Conservation (phyloP, 2,888 invertebrate genomes). For the Agrenia bidenticulata region DNA sequence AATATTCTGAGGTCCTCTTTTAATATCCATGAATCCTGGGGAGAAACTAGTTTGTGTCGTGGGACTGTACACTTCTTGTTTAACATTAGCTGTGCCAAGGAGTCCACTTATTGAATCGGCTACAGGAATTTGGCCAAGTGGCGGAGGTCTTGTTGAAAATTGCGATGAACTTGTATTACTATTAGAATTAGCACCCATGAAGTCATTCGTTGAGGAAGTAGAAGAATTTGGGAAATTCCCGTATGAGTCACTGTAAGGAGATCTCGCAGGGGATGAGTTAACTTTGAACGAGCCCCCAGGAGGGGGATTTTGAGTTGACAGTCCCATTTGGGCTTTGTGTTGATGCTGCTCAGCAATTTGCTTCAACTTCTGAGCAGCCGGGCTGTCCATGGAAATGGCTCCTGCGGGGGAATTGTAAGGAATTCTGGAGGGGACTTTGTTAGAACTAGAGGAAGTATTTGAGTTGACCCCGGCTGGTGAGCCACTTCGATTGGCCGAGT, state of each 20-base stretch:
- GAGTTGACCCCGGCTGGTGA: conserved; percentile 22
- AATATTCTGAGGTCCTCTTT: conserved; percentile 6
- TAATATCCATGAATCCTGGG: conserved; percentile 36
- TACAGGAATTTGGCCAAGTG: background rate
- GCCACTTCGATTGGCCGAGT: conserved; percentile 25
- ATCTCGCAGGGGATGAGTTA: conserved; percentile 54
- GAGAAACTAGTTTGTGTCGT: conserved; percentile 23
- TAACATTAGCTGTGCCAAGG: background rate
- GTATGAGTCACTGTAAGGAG: conserved; percentile 57
- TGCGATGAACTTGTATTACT: background rate
- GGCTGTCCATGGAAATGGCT: conserved; percentile 61
- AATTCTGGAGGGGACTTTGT: conserved; percentile 39
- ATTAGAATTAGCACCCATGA: conserved; percentile 13
- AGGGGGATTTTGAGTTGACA: background rate
- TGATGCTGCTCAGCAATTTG: conserved; percentile 98
- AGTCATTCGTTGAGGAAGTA: conserved; percentile 15
- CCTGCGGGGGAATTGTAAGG: conserved; percentile 50
- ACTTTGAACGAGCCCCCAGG: conserved; percentile 22
- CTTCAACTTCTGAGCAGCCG: conserved; percentile 91
- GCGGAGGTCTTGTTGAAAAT: conserved; percentile 4
- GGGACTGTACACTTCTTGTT: conserved; percentile 20
- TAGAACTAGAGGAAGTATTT: conserved; percentile 10
- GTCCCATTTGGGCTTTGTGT: conserved; percentile 66
- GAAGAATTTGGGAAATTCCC: conserved; percentile 39
- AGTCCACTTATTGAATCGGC: background rate